These are phyloP conservation scores for Murina feae DNA, from an alignment of 2,113 vertebrate species.

Conservation along the genomic window DNA sequence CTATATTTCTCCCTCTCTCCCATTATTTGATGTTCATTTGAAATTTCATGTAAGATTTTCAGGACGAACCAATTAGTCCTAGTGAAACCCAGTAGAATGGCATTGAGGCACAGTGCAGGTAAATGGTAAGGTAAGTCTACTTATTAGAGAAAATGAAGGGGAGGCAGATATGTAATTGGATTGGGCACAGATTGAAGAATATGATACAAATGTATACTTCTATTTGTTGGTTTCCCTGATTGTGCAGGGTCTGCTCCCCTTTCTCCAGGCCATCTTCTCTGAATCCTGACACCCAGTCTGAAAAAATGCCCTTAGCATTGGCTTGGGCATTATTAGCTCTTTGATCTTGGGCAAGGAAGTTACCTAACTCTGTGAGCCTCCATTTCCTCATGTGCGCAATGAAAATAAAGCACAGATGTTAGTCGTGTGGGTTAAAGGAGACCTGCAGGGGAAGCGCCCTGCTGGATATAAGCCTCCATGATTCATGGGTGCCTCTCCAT, in stretches of 20 bases:
- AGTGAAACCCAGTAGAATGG: not conserved
- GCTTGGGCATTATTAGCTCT: not conserved
- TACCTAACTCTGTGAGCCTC: not conserved
- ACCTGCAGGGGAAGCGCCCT: not conserved
- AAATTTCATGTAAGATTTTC: slow-evolving; percentile 21
- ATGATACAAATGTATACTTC: not conserved
- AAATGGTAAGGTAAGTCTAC: not conserved
- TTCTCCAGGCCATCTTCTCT: not conserved
- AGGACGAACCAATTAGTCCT: not conserved
- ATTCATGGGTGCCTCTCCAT: not conserved
- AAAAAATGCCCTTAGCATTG: not conserved
- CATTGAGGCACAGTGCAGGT: not conserved
- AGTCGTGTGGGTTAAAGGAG: not conserved
- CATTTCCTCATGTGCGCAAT: not conserved
- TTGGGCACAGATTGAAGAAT: not conserved
- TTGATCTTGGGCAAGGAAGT: not conserved
- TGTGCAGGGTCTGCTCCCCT: not conserved
- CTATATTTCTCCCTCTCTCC: not conserved
- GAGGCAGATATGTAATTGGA: not conserved
- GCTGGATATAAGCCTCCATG: not conserved
- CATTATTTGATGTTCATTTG: slow-evolving; percentile 22
- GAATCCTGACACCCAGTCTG: not conserved
- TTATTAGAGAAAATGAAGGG: not conserved
- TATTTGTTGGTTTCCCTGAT: not conserved
- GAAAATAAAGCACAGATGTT: not conserved